Evolutionary conservation across 2,113 vertebrate species (phyloP), one percentile per base, ranked within the genome.

Genomic region (Lophura nycthemera): DNA sequence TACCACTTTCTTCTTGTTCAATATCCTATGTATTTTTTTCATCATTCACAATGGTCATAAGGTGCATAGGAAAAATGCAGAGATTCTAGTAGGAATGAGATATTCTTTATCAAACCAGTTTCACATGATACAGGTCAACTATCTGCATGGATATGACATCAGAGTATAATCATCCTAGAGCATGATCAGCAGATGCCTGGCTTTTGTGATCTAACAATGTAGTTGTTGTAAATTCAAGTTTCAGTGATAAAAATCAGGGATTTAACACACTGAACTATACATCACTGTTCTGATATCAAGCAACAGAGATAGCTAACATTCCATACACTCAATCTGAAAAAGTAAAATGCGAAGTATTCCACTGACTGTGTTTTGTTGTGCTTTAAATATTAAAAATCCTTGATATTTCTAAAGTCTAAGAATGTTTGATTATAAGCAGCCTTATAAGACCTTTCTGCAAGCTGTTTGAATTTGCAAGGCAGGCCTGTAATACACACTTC

Each of bases 131-230:
- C 4, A 89, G 76, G 82, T 1, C 19, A 73, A 2, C 13, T 52
- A 1, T 80, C 60, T 86, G 9, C 32, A 40, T 6, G 13, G 64
- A 65, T 32, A 57, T 57, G 42, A 34, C 8, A 11, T 17, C 24
- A 38, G 8, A 38, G 8, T 25, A 10, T 21, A 86, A 48, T 45
- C 14, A 17, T 72, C 12, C 21, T 66, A 30, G 57, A 5, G 3
- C 0, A 2, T 57, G 25, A 50, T 24, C 48, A 83, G 14, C 1
- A 14, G 10, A 50, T 1, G 10, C 3, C 9, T 63, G 18, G 2
- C 10, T 70, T 42, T 24, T 13, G 14, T n/a, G 42, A 63, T 34
- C 25, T 54, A n/a, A 54, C 40, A 42, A 4, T 7, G 2, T 10
- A 64, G 27, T 11, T 67, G 13, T 56, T 82, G 19, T 52, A 48